Conservation (phyloP, 2,113 vertebrate genomes). For the Melanerpes aurifrons region DNA sequence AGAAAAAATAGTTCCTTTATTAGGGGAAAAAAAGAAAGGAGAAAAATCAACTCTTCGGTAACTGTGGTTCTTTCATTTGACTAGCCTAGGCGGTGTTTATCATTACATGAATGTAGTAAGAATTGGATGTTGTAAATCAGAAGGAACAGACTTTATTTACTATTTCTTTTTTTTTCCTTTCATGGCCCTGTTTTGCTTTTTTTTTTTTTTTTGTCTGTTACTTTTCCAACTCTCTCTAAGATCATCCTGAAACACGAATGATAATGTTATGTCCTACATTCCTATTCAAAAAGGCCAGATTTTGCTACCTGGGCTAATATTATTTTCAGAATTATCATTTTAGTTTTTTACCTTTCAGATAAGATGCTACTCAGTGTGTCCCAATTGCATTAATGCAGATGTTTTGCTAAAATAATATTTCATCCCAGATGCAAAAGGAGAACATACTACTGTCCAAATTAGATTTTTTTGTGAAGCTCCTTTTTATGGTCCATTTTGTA, state of each 20-base stretch:
- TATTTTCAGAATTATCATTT: not conserved
- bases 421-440: not conserved
- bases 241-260: not conserved
- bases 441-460: not conserved
- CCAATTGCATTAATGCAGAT: not conserved
- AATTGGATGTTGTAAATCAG: not conserved
- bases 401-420: not conserved
- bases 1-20: constrained; percentile 11
- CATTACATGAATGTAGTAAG: constrained; percentile 12
- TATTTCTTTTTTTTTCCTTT: not conserved
- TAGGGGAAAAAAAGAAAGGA: not conserved
- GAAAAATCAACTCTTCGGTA: not conserved
- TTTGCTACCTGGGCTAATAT: not conserved
- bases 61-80: not conserved
- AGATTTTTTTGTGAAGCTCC: not conserved
- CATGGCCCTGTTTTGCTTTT: not conserved
- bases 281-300: not conserved
- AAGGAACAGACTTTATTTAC: not conserved
- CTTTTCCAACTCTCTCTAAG: not conserved
- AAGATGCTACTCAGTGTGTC: not conserved
- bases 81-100: constrained; percentile 34
- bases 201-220: not conserved
- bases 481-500: not conserved
- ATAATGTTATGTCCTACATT: not conserved
- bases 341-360: not conserved